Percentiles rank a stretch among this genome's conserved stretches.
phyloP scores from a whole-genome alignment of 2,888 invertebrate species.

The Acanthosepion esculentum region DNA sequence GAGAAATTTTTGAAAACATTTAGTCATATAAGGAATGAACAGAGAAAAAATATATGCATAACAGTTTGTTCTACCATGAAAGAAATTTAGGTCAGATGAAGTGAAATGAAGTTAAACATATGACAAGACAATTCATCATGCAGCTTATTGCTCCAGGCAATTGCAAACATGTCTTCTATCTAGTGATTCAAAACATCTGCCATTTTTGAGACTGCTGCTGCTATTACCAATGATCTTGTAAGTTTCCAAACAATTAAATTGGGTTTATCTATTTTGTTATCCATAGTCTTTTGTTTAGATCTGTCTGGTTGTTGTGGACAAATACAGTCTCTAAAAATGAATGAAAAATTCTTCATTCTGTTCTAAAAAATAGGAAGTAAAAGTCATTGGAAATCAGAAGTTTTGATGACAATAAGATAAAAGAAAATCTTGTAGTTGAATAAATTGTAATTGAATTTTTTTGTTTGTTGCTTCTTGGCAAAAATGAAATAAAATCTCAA shows the following conservation, averaged over 20 bases:
- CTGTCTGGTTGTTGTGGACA: too few relatives aligned
- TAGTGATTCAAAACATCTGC: neutral
- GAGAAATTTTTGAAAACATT: neutral
- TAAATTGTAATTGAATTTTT: too few relatives aligned
- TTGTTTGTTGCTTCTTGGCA: too few relatives aligned
- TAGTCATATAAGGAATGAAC: neutral
- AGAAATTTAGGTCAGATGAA: neutral
- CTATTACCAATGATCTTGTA: neutral
- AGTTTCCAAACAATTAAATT: neutral
- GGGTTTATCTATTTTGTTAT: too few relatives aligned
- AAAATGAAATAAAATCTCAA: too few relatives aligned
- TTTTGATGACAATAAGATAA: too few relatives aligned
- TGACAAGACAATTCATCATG: neutral
- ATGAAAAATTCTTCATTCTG: too few relatives aligned
- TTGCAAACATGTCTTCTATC: neutral
- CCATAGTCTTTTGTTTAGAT: too few relatives aligned
- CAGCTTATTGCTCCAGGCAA: neutral
- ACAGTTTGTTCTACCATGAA: neutral
- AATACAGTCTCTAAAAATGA: too few relatives aligned
- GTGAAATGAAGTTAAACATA: neutral
- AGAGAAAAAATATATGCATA: neutral
- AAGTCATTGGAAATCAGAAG: too few relatives aligned
- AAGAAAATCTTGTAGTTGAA: too few relatives aligned
- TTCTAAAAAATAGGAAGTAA: too few relatives aligned
- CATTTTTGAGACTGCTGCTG: neutral